phyloP scores from a whole-genome alignment of 2,888 invertebrate genomes.

The Bedellia somnulentella region DNA sequence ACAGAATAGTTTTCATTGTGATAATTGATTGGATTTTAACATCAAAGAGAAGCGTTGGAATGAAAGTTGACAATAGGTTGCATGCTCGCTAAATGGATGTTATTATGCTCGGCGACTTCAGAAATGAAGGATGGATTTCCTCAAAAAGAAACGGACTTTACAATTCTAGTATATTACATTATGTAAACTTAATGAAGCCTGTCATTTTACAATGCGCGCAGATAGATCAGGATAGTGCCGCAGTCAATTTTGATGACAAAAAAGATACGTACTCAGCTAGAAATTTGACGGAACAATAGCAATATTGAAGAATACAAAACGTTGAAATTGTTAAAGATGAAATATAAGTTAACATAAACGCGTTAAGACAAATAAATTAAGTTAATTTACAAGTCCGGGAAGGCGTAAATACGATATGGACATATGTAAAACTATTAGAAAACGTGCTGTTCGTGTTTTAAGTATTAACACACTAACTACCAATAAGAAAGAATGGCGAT shows the following conservation, averaged over 20 bases:
- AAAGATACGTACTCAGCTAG: conserved; percentile 1
- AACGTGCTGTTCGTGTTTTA: conserved; percentile 46
- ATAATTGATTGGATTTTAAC: conserved; percentile 37
- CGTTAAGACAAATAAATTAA: conserved; percentile 50
- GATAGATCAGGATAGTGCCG: neutral
- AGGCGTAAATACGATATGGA: conserved; percentile 45
- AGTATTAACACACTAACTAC: conserved; percentile 37
- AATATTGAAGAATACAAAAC: too few species aligned
- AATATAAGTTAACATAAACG: conserved; percentile 43
- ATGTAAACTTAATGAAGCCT: conserved; percentile 21
- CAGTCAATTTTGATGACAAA: neutral
- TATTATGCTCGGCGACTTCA: conserved; percentile 38
- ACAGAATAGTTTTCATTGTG: conserved; percentile 15
- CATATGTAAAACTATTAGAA: conserved; percentile 50
- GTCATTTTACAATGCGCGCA: conserved; percentile 15
- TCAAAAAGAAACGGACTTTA: conserved; percentile 13
- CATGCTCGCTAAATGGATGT: conserved; percentile 40
- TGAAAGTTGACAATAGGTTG: conserved; percentile 28
- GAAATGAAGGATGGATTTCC: conserved; percentile 40
- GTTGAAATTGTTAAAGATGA: conserved; percentile 51
- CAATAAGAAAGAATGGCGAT: too few species aligned
- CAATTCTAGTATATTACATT: conserved; percentile 15
- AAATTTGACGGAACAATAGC: too few species aligned
- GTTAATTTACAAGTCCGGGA: conserved; percentile 41
- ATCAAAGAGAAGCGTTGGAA: conserved; percentile 30